Evolutionary conservation across 1,140 invertebrate genomes (phyloP), one percentile per base, ranked within the genome.

Genomic region (Zaprionus nigranus): DNA sequence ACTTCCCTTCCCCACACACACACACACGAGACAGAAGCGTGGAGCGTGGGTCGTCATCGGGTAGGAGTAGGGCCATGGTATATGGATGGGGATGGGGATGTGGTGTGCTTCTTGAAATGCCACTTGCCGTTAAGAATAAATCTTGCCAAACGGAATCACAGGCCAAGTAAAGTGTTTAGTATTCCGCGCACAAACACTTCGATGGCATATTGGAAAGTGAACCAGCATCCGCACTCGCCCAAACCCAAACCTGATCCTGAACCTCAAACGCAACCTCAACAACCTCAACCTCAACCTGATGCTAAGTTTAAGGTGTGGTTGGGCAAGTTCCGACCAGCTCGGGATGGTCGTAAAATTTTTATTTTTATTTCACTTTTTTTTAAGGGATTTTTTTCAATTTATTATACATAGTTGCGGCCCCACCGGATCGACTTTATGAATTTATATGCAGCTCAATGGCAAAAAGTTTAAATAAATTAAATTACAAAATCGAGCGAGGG

Each of bases 361-460:
- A 81, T 80, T 65, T 62, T 40, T 71, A 68, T 81, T 84, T 46
- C 15, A n/a, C 17, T 46, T 74, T 84, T 84, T 84, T 71, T 51
- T 12, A 69, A 70, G 73, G 65, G 78, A 61, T 75, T 81, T 65
- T 56, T 78, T 78, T 85, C 78, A 85, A 84, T 84, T 85, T 85
- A 81, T 85, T 84, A 65, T 78, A 81, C 69, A 62, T 60, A 61
- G 79, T 78, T 69, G 75, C 40, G 49, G 73, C 53, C 68, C 63
- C 57, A 69, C 79, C 65, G 57, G 69, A 73, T 71, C 17, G 38
- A 66, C 57, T 67, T 75, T 77, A 84, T 80, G 81, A 80, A 78
- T 78, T 84, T 80, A 71, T 83, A 67, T 74, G 38, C 66, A 26
- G 54, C 22, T 59, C 46, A 34, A 49, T 57, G 40, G n/a, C 28